phyloP scores from a whole-genome alignment of 2,113 vertebrate genomes.

The Jacana jacana region DNA sequence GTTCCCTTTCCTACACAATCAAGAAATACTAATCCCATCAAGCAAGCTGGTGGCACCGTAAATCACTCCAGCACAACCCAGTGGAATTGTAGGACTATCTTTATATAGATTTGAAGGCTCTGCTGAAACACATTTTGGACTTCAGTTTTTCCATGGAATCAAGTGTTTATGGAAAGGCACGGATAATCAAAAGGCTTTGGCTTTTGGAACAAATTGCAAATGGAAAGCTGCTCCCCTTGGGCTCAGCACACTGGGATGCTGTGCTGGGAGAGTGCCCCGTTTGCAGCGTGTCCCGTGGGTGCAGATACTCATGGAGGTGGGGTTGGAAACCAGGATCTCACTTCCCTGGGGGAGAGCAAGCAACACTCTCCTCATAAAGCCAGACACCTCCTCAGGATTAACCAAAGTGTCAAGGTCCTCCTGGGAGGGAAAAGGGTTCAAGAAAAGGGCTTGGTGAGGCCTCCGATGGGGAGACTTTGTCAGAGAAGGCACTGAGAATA shows the following conservation, averaged over 20 bases:
- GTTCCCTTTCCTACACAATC: neutral
- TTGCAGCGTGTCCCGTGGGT: rapidly evolving
- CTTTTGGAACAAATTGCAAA: neutral
- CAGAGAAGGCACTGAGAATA: neutral
- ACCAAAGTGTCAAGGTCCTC: neutral
- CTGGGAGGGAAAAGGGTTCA: neutral
- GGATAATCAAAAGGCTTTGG: neutral
- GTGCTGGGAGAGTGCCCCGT: neutral
- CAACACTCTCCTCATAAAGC: neutral
- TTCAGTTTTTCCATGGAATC: neutral
- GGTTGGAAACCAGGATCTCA: neutral
- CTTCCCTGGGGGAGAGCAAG: neutral
- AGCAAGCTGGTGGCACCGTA: neutral
- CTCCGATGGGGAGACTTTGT: rapidly evolving
- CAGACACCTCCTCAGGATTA: neutral
- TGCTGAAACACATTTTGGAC: neutral
- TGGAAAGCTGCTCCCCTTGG: neutral
- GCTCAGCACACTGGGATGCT: neutral
- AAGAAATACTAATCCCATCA: neutral
- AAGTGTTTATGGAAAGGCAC: neutral
- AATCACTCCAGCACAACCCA: neutral
- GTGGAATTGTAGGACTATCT: neutral
- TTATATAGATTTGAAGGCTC: neutral
- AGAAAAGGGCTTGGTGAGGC: neutral
- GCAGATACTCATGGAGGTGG: rapidly evolving